Evolutionary conservation across 30 jellyfish, hydroid and myxozoan species (phyloP), one percentile per base, ranked within the genome.

Genomic region (Rhopilema esculentum): DNA sequence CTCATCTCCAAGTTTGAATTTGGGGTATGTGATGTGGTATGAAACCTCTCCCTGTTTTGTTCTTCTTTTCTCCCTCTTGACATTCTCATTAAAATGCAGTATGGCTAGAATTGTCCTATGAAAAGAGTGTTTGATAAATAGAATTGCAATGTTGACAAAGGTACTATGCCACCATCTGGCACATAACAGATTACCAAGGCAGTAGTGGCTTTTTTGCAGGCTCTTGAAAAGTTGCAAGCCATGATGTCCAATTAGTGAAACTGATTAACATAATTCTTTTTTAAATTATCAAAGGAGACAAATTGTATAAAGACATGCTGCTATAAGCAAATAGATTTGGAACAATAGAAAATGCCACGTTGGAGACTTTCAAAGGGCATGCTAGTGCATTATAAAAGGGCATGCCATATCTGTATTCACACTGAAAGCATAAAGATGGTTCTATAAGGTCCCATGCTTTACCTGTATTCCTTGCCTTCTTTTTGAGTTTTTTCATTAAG

Each of bases 121-220:
- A 63, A 63, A 19, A 24, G 72, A 63, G 72, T 24, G 72, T 63
- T 63, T 63, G 72, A 63, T 63, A 63, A 63, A 63, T 63, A 63
- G 72, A 63, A 63, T 63, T 63, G 72, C 72, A 63, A 63, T 63
- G 72, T 63, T 63, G 72, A 63, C 72, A 63, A n/a, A 63, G 72
- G 72, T 63, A 63, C 72, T 63, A 63, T 63, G 72, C 72, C 72
- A 63, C 72, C 72, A 63, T 63, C 72, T 63, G 72, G 72, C 72
- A 63, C 72, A 40, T 40, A 63, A 63, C 72, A 63, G 29, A 63
- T 63, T 24, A 63, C 72, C 29, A 24, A 63, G 72, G 72, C 26
- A 63, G 72, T 63, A 63, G 72, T 63, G 72, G 72, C 72, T 63
- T 63, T 63, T 40, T 40, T 40, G 57, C 57, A 40, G 57, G 57